A percentile compares a stretch with the other conserved stretches of the same genome.
phyloP scores from a whole-genome alignment of 2,113 vertebrate species.

The Syngnathus scovelli region DNA sequence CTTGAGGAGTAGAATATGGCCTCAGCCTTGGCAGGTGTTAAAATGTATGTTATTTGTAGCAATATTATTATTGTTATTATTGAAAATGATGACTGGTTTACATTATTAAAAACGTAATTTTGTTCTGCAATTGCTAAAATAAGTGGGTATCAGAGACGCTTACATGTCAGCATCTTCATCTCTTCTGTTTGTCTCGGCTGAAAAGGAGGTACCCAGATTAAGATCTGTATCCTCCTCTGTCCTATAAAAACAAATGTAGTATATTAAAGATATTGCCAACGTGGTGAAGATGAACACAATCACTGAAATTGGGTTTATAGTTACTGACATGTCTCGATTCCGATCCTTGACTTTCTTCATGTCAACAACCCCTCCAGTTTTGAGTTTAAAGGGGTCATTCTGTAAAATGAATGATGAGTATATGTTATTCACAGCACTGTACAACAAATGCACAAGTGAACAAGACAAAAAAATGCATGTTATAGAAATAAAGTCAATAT shows the following conservation, averaged over 20 bases:
- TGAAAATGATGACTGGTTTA: neutral
- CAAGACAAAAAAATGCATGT: neutral
- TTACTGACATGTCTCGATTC: slow-evolving; percentile 80
- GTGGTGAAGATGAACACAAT: neutral
- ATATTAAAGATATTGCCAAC: neutral
- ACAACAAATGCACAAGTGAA: neutral
- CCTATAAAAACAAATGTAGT: slow-evolving; percentile 53
- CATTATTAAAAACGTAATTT: neutral
- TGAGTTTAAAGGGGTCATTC: slow-evolving; percentile 95
- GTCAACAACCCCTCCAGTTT: slow-evolving; percentile 92
- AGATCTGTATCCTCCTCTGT: slow-evolving; percentile 90
- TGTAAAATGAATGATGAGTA: slow-evolving; percentile 46
- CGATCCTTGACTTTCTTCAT: slow-evolving; percentile 97
- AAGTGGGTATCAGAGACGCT: slow-evolving; percentile 19
- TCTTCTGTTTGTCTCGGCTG: slow-evolving; percentile 93
- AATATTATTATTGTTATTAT: too few species aligned
- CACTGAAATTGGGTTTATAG: slow-evolving; percentile 25
- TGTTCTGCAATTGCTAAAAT: neutral
- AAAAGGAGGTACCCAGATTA: slow-evolving; percentile 93
- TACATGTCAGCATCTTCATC: slow-evolving; percentile 99
- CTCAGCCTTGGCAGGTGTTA: too few species aligned
- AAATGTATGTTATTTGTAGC: too few species aligned
- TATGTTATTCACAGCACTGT: neutral
- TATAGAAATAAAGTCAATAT: neutral
- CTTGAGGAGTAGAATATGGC: too few species aligned